A percentile compares a stretch with the other conserved stretches of the same genome.
These are phyloP conservation scores for Hydraecia micacea DNA, from an alignment of 2,888 invertebrate genomes.

Conservation along the genomic window DNA sequence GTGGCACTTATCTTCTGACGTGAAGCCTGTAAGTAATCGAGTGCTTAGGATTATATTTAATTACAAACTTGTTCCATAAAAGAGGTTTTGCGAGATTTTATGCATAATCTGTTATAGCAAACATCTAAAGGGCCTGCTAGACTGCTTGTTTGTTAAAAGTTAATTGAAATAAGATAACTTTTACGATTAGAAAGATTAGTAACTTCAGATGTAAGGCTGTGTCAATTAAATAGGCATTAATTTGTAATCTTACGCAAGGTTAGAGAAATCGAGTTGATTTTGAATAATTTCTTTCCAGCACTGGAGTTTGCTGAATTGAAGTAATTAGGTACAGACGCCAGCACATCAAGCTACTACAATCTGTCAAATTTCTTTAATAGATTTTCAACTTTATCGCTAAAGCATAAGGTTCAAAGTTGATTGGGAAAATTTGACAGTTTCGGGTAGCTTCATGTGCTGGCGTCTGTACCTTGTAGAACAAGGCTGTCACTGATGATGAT, in stretches of 20 bases:
- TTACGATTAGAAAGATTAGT: constrained; percentile 12
- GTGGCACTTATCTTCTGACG: constrained; percentile 32
- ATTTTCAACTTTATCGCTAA: too few relatives aligned
- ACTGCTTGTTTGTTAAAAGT: constrained; percentile 21
- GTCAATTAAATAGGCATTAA: neutral
- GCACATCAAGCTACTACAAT: too few relatives aligned
- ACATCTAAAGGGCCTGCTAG: constrained; percentile 9
- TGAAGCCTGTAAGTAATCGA: constrained; percentile 41
- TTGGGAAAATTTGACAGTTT: too few relatives aligned
- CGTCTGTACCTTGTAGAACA: neutral
- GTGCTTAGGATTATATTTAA: constrained; percentile 43
- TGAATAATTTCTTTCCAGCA: neutral
- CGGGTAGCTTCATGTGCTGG: too few relatives aligned
- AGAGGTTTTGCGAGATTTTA: constrained; percentile 37
- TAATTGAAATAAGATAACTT: constrained; percentile 30
- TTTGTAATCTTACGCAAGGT: constrained; percentile 14
- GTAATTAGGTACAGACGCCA: neutral
- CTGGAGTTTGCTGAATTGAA: too few relatives aligned
- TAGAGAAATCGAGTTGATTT: neutral
- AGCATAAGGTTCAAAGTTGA: too few relatives aligned
- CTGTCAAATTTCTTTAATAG: too few relatives aligned
- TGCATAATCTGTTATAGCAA: constrained; percentile 38
- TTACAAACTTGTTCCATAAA: constrained; percentile 41
- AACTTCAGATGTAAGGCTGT: constrained; percentile 8
- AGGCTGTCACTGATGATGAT: neutral